Conservation (phyloP, 2,888 invertebrate species). For the Aleiodes testaceus region DNA sequence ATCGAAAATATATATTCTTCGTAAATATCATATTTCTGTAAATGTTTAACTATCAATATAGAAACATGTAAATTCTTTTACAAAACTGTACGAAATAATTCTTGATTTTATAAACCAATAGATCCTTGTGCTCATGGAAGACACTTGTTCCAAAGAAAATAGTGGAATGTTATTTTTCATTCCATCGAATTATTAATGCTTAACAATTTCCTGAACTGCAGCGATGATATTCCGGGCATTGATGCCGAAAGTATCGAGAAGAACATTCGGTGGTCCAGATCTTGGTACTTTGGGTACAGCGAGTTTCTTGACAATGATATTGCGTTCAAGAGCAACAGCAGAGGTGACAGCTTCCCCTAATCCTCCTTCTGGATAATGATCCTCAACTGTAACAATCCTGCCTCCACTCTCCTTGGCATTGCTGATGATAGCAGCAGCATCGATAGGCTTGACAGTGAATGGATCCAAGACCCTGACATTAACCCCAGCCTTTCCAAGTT, state of each 20-base stretch:
- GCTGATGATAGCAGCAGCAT: constrained; percentile 82
- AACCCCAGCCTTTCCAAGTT: constrained; percentile 82
- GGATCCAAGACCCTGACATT: constrained; percentile 91
- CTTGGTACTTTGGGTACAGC: constrained; percentile 90
- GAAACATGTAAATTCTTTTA: constrained; percentile 5
- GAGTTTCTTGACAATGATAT: constrained; percentile 84
- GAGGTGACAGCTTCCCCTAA: constrained; percentile 95
- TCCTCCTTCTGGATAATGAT: constrained; percentile 97
- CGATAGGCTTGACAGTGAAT: constrained; percentile 97
- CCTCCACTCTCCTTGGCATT: constrained; percentile 88
- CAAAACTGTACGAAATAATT: too few species aligned
- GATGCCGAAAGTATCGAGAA: constrained; percentile 93
- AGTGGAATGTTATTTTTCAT: neutral
- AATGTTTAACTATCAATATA: neutral
- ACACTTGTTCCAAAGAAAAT: neutral
- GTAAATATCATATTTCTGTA: neutral
- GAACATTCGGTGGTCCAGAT: constrained; percentile 90
- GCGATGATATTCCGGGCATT: constrained; percentile 85
- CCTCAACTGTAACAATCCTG: constrained; percentile 93
- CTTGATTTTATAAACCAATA: too few species aligned
- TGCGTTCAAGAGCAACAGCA: constrained; percentile 82
- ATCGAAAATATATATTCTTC: constrained; percentile 19
- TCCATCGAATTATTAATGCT: constrained; percentile 65
- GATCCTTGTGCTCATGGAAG: constrained; percentile 10
- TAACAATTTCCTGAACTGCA: constrained; percentile 80